phyloP scores from a whole-genome alignment of 2,113 vertebrate species.

The Coptodon bakossiorum region DNA sequence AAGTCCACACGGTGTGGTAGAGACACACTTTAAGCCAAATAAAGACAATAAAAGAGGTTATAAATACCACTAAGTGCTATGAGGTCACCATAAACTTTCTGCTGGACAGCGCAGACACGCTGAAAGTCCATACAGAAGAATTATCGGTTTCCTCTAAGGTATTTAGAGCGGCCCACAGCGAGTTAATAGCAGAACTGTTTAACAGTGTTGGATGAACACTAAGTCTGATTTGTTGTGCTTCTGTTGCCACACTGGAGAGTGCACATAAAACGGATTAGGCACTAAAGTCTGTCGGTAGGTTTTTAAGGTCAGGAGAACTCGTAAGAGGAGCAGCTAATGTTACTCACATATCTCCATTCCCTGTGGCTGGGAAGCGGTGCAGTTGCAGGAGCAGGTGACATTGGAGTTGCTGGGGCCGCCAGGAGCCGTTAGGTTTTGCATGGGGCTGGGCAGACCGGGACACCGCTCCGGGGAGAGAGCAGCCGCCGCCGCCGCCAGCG shows the following conservation, averaged over 20 bases:
- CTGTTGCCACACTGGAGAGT: not conserved
- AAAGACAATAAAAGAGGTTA: not conserved
- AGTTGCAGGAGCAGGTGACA: slow-evolving; percentile 83
- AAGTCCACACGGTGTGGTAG: not conserved
- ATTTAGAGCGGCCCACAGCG: not conserved
- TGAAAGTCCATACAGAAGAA: not conserved
- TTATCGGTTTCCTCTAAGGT: not conserved
- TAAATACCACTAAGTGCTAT: not conserved
- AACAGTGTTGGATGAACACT: not conserved
- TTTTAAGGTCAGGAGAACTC: slow-evolving; percentile 25
- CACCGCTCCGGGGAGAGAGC: slow-evolving; percentile 72
- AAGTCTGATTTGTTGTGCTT: slow-evolving; percentile 5
- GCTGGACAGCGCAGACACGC: not conserved
- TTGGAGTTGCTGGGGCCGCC: slow-evolving; percentile 77
- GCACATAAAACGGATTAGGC: slow-evolving; percentile 40
- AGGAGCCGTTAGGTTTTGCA: slow-evolving; percentile 76
- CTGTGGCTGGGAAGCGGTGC: slow-evolving; percentile 76
- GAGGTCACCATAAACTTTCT: not conserved
- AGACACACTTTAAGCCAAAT: not conserved
- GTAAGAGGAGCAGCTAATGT: not conserved
- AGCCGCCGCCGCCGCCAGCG: slow-evolving; percentile 57
- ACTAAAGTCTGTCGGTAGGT: not conserved
- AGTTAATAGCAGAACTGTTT: not conserved
- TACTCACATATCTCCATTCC: slow-evolving; percentile 82
- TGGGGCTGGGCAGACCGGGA: slow-evolving; percentile 68